Evolutionary conservation across 1,140 invertebrate species (phyloP).

Genomic region (Lasioglossum albipes): DNA sequence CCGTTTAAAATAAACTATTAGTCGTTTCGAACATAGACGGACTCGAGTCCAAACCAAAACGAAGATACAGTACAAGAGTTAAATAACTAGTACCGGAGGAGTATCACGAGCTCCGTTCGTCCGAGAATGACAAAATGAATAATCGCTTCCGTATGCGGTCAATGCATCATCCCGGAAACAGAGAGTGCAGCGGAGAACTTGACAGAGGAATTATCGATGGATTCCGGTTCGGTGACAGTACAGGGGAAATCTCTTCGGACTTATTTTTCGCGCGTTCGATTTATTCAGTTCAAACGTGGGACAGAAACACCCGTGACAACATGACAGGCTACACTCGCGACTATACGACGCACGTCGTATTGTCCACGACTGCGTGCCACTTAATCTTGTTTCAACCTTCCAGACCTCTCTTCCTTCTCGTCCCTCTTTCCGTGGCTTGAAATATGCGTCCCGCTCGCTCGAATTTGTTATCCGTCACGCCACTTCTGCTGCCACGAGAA

Average conservation of each 20-base stretch:
- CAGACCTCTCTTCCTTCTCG: slow-evolving; percentile 24
- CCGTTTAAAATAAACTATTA: too few species aligned
- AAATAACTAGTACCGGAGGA: too few species aligned
- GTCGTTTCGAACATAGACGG: too few species aligned
- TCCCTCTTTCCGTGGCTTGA: slow-evolving; percentile 1
- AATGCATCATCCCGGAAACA: slow-evolving; percentile 13
- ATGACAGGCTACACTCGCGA: slow-evolving; percentile 33
- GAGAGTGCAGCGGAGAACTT: neutral
- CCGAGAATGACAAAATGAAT: slow-evolving; percentile 2
- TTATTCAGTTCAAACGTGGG: slow-evolving; percentile 52
- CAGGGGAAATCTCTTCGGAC: slow-evolving; percentile 23
- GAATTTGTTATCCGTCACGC: slow-evolving; percentile 52
- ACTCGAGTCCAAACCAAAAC: too few species aligned
- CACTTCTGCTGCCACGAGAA: neutral
- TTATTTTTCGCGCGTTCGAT: slow-evolving; percentile 54
- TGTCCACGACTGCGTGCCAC: slow-evolving; percentile 53
- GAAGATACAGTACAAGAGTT: too few species aligned
- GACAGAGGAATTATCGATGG: slow-evolving; percentile 26
- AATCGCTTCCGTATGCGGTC: slow-evolving; percentile 14
- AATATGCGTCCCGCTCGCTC: slow-evolving; percentile 4
- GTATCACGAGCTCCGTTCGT: too few species aligned
- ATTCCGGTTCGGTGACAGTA: slow-evolving; percentile 3
- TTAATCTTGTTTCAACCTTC: slow-evolving; percentile 60
- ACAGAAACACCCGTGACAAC: slow-evolving; percentile 50
- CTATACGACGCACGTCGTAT: slow-evolving; percentile 56